Base-by-base conservation (phyloP, 2,797 vertebrate species). In the Sardinella longiceps region DNA sequence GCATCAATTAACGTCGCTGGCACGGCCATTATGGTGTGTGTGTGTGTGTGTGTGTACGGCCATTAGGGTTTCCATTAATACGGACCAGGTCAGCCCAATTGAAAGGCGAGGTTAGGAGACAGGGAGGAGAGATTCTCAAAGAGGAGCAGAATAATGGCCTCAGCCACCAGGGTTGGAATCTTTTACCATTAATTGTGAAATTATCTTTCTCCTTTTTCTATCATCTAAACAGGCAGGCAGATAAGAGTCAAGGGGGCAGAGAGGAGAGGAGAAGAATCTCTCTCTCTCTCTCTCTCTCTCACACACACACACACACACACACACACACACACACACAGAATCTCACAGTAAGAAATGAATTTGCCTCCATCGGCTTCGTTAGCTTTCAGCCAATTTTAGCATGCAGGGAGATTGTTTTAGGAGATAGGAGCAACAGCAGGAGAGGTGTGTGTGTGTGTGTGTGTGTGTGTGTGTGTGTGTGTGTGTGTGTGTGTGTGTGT, bases 51-150 rank as follows among this genome's bases (percentile, higher is more conserved):
- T n/a, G n/a, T n/a, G 94, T 91, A 94, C 94, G 94, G 94, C 94
- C 94, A 95, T 96, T 96, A 96, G 93, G 93, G 93, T 92, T 92
- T 94, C 94, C 94, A 95, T 96, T 96, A 95, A 95, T 96, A 95
- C 83, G 86, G 91, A 90, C 89, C 89, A 92, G 94, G 94, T 96
- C 95, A 95, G 93, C 93, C 95, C 93, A 94, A 95, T 93, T 95
- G 93, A 95, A 95, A 95, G 94, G 91, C 91, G 88, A 92, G 94
- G 93, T 95, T 94, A 95, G 89, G 92, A 94, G 93, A 94, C 94
- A 94, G 93, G 92, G 93, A 94, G 91, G 92, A 92, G 91, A 92
- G 93, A 95, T 95, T 94, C 93, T 95, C 92, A 91, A 89, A 92
- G 91, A 94, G 87, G 90, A 94, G 92, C 94, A 90, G 90, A 92